Evolutionary conservation across 2,888 invertebrate species (phyloP).

Genomic region (Netelia fuscicornis): DNA sequence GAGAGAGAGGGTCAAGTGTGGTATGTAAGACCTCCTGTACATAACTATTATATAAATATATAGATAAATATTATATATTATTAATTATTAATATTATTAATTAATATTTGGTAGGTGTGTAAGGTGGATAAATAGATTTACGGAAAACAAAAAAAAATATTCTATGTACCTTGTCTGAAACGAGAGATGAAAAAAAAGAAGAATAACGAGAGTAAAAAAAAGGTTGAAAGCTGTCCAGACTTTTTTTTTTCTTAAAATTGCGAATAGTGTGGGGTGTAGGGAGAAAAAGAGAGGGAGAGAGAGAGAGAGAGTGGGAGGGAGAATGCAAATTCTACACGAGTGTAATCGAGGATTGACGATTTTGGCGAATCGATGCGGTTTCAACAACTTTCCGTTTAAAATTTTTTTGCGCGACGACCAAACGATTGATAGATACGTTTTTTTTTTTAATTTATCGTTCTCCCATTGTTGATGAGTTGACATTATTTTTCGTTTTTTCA

Average conservation of each 20-base stretch:
- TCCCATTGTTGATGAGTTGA: background rate
- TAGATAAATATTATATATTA: conserved; percentile 73
- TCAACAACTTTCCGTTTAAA: conserved; percentile 7
- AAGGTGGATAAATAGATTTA: conserved; percentile 81
- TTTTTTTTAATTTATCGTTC: background rate
- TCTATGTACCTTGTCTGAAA: conserved; percentile 82
- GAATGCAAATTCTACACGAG: conserved; percentile 12
- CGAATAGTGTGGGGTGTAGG: conserved; percentile 14
- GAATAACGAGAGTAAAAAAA: conserved; percentile 56
- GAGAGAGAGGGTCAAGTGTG: conserved; percentile 66
- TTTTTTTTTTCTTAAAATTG: conserved; percentile 51
- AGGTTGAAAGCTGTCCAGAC: conserved; percentile 67
- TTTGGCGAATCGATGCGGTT: conserved; percentile 8
- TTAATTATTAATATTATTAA: conserved; percentile 73
- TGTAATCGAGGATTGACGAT: conserved; percentile 26
- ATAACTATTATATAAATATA: conserved; percentile 82
- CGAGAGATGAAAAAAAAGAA: conserved; percentile 54
- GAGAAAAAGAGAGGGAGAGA: too few species aligned
- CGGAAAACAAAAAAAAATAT: conserved; percentile 76
- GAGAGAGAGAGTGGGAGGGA: conserved; percentile 24
- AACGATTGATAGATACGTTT: background rate
- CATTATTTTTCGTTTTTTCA: conserved; percentile 10
- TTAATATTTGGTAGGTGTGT: conserved; percentile 82
- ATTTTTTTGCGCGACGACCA: background rate
- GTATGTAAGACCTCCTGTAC: conserved; percentile 80